Conservation (phyloP, 2,888 invertebrate genomes). For the Neoitamus cyanurus region DNA sequence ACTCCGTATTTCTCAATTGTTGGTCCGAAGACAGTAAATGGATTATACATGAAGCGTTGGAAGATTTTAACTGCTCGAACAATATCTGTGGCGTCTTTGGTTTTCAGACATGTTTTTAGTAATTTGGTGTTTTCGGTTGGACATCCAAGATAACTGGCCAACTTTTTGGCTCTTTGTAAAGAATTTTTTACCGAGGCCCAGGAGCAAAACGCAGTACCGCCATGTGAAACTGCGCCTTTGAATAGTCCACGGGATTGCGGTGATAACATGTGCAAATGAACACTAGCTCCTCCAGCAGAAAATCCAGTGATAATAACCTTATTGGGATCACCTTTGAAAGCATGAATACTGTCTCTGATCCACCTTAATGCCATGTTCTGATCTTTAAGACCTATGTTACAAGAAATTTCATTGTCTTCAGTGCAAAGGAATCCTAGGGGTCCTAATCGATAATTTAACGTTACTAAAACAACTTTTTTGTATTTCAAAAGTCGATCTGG, state of each 20-base stretch:
- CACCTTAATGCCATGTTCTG: constrained; percentile 77
- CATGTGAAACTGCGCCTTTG: constrained; percentile 68
- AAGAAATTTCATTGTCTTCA: too few relatives aligned
- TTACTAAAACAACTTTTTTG: constrained; percentile 72
- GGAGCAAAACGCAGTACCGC: constrained; percentile 76
- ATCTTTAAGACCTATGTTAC: constrained; percentile 81
- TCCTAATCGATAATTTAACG: constrained; percentile 76
- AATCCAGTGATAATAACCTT: too few relatives aligned
- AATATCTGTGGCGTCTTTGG: constrained; percentile 71
- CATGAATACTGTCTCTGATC: constrained; percentile 75
- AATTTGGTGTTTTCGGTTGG: constrained; percentile 68
- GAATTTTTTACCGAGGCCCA: constrained; percentile 70
- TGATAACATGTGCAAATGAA: too few relatives aligned
- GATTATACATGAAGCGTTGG: constrained; percentile 72
- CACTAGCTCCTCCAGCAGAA: constrained; percentile 81
- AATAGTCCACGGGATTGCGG: constrained; percentile 67
- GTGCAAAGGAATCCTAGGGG: constrained; percentile 81
- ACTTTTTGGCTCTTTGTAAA: constrained; percentile 71
- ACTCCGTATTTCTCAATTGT: constrained; percentile 71
- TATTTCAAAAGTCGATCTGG: constrained; percentile 72
- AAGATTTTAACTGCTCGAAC: constrained; percentile 67
- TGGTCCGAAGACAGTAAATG: constrained; percentile 80
- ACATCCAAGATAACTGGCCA: constrained; percentile 75
- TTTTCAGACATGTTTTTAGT: constrained; percentile 74
- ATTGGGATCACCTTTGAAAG: too few relatives aligned